Evolutionary conservation across 2,888 invertebrate species (phyloP).

Genomic region (Stenichneumon culpator): DNA sequence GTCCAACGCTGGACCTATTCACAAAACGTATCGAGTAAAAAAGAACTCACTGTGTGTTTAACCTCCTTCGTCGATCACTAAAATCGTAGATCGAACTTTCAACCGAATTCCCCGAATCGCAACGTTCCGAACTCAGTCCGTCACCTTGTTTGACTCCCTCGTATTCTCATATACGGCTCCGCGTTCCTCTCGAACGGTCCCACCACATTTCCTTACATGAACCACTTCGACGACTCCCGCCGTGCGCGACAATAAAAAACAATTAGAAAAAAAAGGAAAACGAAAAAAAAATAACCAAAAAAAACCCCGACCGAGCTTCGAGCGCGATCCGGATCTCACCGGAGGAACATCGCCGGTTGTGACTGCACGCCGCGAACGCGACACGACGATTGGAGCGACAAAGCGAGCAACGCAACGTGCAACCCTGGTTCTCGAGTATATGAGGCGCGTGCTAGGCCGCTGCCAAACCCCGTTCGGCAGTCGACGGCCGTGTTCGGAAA

Average conservation of each 20-base stretch:
- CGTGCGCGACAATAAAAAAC: not conserved
- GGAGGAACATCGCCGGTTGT: constrained; percentile 59
- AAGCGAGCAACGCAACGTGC: constrained; percentile 38
- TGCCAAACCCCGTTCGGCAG: constrained; percentile 24
- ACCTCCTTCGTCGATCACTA: not conserved
- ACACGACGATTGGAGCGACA: constrained; percentile 59
- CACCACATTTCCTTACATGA: not conserved
- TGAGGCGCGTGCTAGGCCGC: constrained; percentile 30
- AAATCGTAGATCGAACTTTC: constrained; percentile 6
- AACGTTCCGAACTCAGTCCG: not conserved
- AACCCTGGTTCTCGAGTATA: constrained; percentile 16
- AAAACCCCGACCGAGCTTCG: constrained; percentile 14
- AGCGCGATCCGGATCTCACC: constrained; percentile 32
- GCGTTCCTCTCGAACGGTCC: not conserved
- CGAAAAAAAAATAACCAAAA: constrained; percentile 7
- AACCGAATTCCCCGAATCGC: not conserved
- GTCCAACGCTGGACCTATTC: not conserved
- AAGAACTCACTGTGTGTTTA: not conserved
- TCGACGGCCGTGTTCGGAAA: constrained; percentile 25
- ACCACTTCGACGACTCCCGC: not conserved
- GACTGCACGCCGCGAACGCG: constrained; percentile 55
- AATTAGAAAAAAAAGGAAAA: not conserved
- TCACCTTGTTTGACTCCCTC: not conserved
- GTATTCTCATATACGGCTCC: not conserved
- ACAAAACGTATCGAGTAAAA: not conserved